phyloP scores from a whole-genome alignment of 2,113 vertebrate genomes.

The Eretmochelys imbricata region DNA sequence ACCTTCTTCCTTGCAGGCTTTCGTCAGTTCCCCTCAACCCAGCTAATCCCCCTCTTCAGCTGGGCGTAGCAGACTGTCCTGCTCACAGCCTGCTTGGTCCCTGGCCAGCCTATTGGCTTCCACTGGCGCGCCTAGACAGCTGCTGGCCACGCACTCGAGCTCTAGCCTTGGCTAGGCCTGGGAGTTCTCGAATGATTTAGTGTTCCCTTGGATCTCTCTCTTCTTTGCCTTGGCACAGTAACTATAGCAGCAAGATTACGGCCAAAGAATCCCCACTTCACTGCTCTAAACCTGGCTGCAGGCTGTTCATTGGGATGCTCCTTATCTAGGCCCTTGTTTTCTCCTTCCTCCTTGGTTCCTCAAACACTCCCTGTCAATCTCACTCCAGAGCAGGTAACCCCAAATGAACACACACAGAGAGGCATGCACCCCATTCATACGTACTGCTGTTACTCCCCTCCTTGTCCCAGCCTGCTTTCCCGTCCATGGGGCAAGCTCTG shows the following conservation, averaged over 20 bases:
- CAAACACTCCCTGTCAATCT: neutral
- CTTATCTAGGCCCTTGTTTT: neutral
- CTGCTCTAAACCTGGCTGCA: too few relatives aligned
- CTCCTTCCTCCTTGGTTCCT: neutral
- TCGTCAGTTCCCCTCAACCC: neutral
- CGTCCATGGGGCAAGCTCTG: neutral
- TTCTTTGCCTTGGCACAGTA: neutral
- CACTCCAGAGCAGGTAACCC: too few relatives aligned
- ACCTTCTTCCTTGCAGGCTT: neutral
- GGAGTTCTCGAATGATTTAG: fast-evolving
- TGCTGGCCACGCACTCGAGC: neutral
- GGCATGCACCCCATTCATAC: too few relatives aligned
- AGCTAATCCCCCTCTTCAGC: neutral
- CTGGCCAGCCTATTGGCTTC: neutral
- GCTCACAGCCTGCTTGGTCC: too few relatives aligned
- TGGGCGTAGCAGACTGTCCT: too few relatives aligned
- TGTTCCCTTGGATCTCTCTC: neutral
- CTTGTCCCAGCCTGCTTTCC: neutral
- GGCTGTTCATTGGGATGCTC: too few relatives aligned
- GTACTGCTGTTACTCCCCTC: neutral
- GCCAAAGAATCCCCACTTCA: neutral
- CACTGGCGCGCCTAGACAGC: neutral
- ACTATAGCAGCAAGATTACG: neutral
- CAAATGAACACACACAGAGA: neutral
- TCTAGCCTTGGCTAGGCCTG: too few relatives aligned